phyloP scores from a whole-genome alignment of 2,797 vertebrate genomes.

The Tinamus major region DNA sequence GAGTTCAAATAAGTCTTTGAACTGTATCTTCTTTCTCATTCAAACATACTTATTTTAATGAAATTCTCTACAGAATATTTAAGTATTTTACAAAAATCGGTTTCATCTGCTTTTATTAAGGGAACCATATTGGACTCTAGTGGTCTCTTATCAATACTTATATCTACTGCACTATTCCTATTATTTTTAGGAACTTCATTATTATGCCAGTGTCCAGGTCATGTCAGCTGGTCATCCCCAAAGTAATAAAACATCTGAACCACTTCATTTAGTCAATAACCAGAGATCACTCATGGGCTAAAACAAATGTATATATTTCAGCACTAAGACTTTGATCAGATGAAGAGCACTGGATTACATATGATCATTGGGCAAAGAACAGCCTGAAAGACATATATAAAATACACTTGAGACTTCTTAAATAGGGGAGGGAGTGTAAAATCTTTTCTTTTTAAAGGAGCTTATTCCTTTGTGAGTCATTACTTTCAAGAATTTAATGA shows the following conservation, averaged over 20 bases:
- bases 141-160: conserved; percentile 26
- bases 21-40: not conserved
- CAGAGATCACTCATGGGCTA: not conserved
- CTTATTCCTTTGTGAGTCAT: not conserved
- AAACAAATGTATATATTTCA: not conserved
- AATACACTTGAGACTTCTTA: not conserved
- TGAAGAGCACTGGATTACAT: not conserved
- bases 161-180: not conserved
- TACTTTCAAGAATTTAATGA: conserved; percentile 19
- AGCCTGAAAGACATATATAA: not conserved
- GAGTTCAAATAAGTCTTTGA: not conserved
- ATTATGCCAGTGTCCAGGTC: not conserved
- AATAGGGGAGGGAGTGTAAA: not conserved
- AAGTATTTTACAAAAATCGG: not conserved
- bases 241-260: not conserved
- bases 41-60: not conserved
- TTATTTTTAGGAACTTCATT: conserved; percentile 41
- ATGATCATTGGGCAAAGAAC: not conserved
- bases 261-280: not conserved
- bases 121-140: conserved; percentile 10
- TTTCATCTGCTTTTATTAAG: not conserved
- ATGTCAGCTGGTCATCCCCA: not conserved
- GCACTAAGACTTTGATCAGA: not conserved
- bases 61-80: not conserved
- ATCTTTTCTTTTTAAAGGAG: not conserved